Evolutionary conservation across 2,113 vertebrate species (phyloP).

Genomic region (Trogon surrucura): DNA sequence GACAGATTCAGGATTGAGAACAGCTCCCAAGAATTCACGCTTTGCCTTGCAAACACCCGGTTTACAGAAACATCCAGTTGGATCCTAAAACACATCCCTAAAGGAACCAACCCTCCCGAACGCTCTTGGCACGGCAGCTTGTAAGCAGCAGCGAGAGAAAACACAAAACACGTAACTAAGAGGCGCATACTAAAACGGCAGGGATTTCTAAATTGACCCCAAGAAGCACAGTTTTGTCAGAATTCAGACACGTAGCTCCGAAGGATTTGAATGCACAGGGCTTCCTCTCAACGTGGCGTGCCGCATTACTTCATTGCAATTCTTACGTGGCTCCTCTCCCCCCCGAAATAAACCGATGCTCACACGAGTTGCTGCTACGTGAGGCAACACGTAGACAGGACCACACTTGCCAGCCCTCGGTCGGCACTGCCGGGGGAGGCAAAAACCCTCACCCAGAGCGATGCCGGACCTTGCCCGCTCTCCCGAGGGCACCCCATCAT

Average conservation of each 20-base stretch:
- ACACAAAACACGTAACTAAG: neutral
- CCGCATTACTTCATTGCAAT: neutral
- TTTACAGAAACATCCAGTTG: neutral
- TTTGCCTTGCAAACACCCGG: slow-evolving; percentile 12
- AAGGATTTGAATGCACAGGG: neutral
- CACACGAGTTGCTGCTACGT: neutral
- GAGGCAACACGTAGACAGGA: slow-evolving; percentile 22
- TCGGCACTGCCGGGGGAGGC: neutral
- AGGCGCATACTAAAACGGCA: neutral
- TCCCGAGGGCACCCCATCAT: slow-evolving; percentile 33
- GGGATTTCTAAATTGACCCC: neutral
- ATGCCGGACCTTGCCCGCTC: neutral
- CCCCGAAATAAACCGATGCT: neutral
- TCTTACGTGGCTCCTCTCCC: neutral
- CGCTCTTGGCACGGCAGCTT: neutral
- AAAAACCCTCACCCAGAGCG: slow-evolving; percentile 30
- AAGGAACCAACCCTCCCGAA: neutral
- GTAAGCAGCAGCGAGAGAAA: slow-evolving; percentile 1
- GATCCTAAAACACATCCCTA: neutral
- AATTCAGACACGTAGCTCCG: neutral
- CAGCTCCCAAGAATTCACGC: slow-evolving; percentile 8
- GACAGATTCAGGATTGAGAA: neutral
- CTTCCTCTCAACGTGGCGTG: neutral
- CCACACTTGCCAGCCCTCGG: neutral
- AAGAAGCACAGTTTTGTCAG: neutral